Conservation (phyloP, 2,113 vertebrate species). For the Neopipo cinnamomea region DNA sequence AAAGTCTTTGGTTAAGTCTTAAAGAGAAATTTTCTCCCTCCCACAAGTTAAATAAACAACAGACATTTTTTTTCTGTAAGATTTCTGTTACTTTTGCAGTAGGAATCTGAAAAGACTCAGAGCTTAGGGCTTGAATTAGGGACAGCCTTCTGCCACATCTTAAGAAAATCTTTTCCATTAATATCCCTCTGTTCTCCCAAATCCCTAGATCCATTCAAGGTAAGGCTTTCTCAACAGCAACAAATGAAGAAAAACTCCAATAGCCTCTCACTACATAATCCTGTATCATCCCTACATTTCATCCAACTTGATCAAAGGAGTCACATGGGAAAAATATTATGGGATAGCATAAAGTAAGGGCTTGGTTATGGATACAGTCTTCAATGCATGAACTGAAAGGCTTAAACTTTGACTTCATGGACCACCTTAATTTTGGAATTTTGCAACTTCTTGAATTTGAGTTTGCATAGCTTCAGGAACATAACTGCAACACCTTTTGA, state of each 20-base stretch:
- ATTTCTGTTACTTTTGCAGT: neutral
- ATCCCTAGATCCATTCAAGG: neutral
- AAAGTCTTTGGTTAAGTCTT: neutral
- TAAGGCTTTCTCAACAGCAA: neutral
- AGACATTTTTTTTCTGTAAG: neutral
- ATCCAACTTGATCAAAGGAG: neutral
- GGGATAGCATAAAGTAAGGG: neutral
- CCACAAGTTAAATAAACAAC: neutral
- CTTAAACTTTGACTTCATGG: neutral
- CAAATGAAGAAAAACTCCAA: neutral
- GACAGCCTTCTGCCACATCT: neutral
- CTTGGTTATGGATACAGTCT: neutral
- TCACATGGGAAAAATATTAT: neutral
- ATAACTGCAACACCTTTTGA: neutral
- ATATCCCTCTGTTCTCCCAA: neutral
- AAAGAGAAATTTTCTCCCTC: neutral
- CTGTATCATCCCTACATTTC: neutral
- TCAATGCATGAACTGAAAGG: neutral
- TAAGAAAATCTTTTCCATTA: slow-evolving; percentile 13
- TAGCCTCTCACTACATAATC: neutral
- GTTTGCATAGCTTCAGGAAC: neutral
- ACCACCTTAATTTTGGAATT: neutral
- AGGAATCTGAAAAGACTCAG: neutral
- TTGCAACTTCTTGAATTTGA: neutral
- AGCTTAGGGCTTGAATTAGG: neutral